A percentile compares a stretch with the other conserved stretches of the same genome.
phyloP scores from a whole-genome alignment of 2,888 invertebrate species.

The Lithophane semibrunnea region DNA sequence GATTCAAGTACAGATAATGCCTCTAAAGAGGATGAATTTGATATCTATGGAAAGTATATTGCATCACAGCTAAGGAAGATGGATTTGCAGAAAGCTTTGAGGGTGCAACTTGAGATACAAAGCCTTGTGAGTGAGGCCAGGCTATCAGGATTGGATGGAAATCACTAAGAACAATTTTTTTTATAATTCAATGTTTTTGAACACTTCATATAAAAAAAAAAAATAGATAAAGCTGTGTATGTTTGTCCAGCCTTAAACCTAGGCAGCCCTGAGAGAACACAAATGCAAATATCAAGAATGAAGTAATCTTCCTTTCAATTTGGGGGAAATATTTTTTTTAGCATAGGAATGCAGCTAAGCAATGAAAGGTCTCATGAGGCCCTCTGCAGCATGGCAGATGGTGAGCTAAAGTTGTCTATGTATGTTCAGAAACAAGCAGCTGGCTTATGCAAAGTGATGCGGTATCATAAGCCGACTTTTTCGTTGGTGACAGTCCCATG shows the following conservation, averaged over 20 bases:
- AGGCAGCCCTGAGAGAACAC: constrained; percentile 12
- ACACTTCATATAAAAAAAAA: background rate
- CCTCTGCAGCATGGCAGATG: background rate
- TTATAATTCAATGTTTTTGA: too few relatives aligned
- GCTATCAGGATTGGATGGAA: constrained; percentile 74
- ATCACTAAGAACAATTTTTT: constrained; percentile 22
- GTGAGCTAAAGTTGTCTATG: background rate
- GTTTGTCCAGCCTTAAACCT: background rate
- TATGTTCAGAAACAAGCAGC: background rate
- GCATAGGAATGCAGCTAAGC: too few relatives aligned
- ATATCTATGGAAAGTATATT: constrained; percentile 86
- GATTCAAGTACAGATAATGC: constrained; percentile 68
- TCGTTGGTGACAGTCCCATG: too few relatives aligned
- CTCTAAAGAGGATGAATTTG: constrained; percentile 84
- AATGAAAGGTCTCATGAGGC: background rate
- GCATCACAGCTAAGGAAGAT: constrained; percentile 85
- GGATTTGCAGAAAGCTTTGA: constrained; percentile 81
- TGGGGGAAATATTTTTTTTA: background rate
- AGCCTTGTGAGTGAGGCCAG: constrained; percentile 84
- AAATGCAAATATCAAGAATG: background rate
- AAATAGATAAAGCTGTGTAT: background rate
- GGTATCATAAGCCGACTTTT: too few relatives aligned
- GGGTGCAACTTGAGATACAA: constrained; percentile 84
- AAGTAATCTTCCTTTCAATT: background rate
- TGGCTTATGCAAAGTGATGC: background rate